These are phyloP conservation scores for Ophioninae sp. DNA, from an alignment of 2,888 invertebrate species.

Conservation along the genomic window DNA sequence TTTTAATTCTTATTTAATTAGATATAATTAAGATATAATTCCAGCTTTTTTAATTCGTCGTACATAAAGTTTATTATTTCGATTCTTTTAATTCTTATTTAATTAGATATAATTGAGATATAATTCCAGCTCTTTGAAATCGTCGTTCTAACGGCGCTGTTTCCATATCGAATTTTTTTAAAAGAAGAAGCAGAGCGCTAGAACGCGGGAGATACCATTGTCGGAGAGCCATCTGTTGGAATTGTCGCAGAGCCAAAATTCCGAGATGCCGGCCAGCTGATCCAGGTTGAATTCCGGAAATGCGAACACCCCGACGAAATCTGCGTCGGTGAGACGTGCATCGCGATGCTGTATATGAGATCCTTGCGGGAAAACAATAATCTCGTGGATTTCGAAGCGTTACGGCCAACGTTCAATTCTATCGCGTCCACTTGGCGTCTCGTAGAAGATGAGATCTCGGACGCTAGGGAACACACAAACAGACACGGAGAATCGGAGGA, in stretches of 20 bases:
- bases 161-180: constrained; percentile 78
- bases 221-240: constrained; percentile 87
- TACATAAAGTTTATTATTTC: too few species aligned
- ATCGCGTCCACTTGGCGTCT: constrained; percentile 28
- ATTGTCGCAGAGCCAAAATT: constrained; percentile 82
- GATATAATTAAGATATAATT: too few species aligned
- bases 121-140: background rate
- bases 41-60: too few species aligned
- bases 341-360: constrained; percentile 66
- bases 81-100: too few species aligned
- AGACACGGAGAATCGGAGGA: constrained; percentile 30
- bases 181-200: constrained; percentile 90
- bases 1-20: too few species aligned
- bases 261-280: constrained; percentile 78
- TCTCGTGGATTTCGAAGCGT: constrained; percentile 38
- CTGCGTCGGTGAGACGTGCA: constrained; percentile 63
- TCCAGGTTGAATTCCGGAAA: constrained; percentile 74
- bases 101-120: too few species aligned
- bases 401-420: constrained; percentile 5
- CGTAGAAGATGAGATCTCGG: constrained; percentile 44
- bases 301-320: constrained; percentile 65
- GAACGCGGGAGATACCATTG: constrained; percentile 89
- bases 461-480: constrained; percentile 10
- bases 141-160: background rate
- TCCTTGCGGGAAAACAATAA: background rate